Evolutionary conservation across 2,888 invertebrate genomes (phyloP).

Genomic region (Pterobdella sp.): DNA sequence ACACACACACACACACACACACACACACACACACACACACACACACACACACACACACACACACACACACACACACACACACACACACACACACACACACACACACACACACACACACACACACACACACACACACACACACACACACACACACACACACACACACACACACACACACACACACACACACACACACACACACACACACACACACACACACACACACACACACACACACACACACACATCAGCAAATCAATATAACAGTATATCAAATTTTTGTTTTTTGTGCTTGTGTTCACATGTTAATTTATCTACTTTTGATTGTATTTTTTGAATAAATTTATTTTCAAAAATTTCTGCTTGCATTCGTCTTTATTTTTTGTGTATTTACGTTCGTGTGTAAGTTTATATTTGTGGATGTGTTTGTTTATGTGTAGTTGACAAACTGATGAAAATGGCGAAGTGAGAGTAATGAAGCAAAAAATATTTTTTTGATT

Average conservation of each 20-base stretch:
- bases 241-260: constrained; percentile 3
- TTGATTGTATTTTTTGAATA: too few relatives aligned
- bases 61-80: constrained; percentile 14
- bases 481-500: too few relatives aligned
- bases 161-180: constrained; percentile 14
- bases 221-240: constrained; percentile 14
- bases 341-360: too few relatives aligned
- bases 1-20: constrained; percentile 10
- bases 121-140: constrained; percentile 14
- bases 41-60: constrained; percentile 15
- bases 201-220: constrained; percentile 14
- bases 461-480: too few relatives aligned
- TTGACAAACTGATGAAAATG: too few relatives aligned
- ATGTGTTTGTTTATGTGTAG: too few relatives aligned
- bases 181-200: constrained; percentile 14
- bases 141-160: constrained; percentile 14
- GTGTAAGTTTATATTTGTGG: too few relatives aligned
- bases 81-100: constrained; percentile 14
- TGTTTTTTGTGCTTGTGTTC: too few relatives aligned
- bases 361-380: too few relatives aligned
- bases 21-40: constrained; percentile 20
- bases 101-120: constrained; percentile 14
- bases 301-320: too few relatives aligned
- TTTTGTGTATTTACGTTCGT: too few relatives aligned
- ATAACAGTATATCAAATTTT: background rate